Percentiles rank a stretch among this genome's conserved stretches.
Evolutionary conservation across 1,140 invertebrate genomes (phyloP).

Genomic region (Matsumurasca onukii): DNA sequence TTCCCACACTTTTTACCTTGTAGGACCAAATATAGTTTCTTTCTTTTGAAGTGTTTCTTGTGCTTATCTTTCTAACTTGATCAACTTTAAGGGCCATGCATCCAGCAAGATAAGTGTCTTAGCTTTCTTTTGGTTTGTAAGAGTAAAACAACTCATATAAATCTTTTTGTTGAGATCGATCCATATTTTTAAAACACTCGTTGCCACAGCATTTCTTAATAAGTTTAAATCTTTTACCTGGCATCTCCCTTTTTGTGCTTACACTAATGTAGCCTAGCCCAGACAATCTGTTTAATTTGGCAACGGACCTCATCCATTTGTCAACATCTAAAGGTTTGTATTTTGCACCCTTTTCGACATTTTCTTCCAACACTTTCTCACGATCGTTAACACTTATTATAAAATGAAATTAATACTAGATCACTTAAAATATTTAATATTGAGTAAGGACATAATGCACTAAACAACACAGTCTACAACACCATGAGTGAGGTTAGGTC

Average conservation of each 20-base stretch:
- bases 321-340: slow-evolving; percentile 6
- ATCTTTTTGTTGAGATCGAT: slow-evolving; percentile 13
- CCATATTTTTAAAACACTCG: slow-evolving; percentile 13
- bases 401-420: background rate
- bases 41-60: background rate
- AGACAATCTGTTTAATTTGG: background rate
- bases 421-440: background rate
- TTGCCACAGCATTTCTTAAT: slow-evolving; percentile 14
- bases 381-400: background rate
- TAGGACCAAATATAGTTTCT: slow-evolving; percentile 8
- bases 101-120: background rate
- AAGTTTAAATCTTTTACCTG: slow-evolving; percentile 10
- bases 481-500: background rate
- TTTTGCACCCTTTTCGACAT: slow-evolving; percentile 10
- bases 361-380: background rate
- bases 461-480: background rate
- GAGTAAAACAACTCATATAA: background rate
- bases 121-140: background rate
- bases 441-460: background rate
- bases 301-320: slow-evolving; percentile 3
- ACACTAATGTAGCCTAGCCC: background rate
- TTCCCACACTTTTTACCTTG: background rate
- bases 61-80: background rate
- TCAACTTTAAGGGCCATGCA: slow-evolving; percentile 5
- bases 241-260: slow-evolving; percentile 1